Base-by-base conservation (phyloP, 2,888 invertebrate species). In the Spialia ferax region DNA sequence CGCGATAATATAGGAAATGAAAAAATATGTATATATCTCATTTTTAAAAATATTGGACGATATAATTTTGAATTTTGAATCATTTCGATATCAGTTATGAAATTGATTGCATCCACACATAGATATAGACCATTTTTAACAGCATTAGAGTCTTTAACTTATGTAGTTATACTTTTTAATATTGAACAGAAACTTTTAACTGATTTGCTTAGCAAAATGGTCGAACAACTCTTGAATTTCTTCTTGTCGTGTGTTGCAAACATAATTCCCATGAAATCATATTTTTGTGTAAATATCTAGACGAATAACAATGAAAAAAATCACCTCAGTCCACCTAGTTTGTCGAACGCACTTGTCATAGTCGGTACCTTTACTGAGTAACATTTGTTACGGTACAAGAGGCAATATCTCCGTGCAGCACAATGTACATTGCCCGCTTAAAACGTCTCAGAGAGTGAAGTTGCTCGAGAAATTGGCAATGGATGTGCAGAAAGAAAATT, bases 261-360 rank as follows among this genome's bases (percentile, higher is more conserved):
- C 35, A 35, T 1, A 35, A 35, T 35, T 35, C 35, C 7, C 13
- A 13, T 13, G 1, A 13, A 35, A 35, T 35, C 11, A 35, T 35
- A 35, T 35, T 35, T 35, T 7, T 13, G 11, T 35, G 35, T 35
- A 1, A 13, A 57, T 13, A 60, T 55, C 54, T n/a, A 11, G 23
- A 32, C 48, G 73, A 74, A 73, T 75, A 75, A 75, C 72, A 75
- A 74, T 74, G 75, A 72, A 76, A 74, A 73, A 75, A 76, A 77
- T 75, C 73, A 70, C 74, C 73, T 75, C 72, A 65, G 71, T 72
- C 69, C 69, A 74, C 71, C 76, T 74, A 75, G 75, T 76, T 78
- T 75, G 77, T 73, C 75, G 73, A 75, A 73, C 71, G 73, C 72
- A 74, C 76, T 77, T 74, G 76, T 77, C 76, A 75, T 74, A 78